Evolutionary conservation across 2,797 vertebrate species (phyloP), one percentile per base, ranked within the genome.

Genomic region (Poecilia gillii): DNA sequence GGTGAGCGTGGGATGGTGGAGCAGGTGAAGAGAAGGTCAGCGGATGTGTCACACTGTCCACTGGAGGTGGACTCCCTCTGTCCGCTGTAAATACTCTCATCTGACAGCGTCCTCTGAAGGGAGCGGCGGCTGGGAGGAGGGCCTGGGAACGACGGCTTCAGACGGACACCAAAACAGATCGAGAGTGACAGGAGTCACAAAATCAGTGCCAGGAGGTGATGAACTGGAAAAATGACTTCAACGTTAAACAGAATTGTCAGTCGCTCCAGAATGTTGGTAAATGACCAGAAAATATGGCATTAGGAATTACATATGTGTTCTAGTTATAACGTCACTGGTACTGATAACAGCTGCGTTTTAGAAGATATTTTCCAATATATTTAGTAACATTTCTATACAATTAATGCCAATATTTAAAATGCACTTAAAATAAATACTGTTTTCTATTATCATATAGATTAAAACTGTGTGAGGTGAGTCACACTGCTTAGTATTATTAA

Each of bases 11-110:
- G 95, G 43, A 96, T 87, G 80, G 95, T 96, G 1, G 98, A 98
- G 96, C 97, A 97, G 92, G 96, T 98, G 95, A 99, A 99, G 1
- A 98, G 96, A 78, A 97, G 96, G 13, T 98, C 97, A 0, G 96
- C 96, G 82, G 97, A 97, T 73, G 96, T 94, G 88, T 97, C 96
- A 76, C 97, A 96, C 88, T 90, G 91, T 39, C 97, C 97, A 80
- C 96, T 81, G 62, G 96, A 95, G 66, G 96, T 89, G 8, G 96
- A 95, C 72, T 98, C 98, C 88, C 98, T 95, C 88, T 98, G 98
- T 66, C 97, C 95, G 16, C 97, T 97, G 94, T 99, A 99, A 92
- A 99, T 98, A 72, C 98, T 99, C 95, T 99, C 98, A 12, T 99
- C 98, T 0, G 98, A 99, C 90, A 99, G 94, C 1, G 98, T 99